Percentiles rank a stretch among this genome's conserved stretches.
Evolutionary conservation across 2,888 invertebrate genomes (phyloP).

Genomic region (Tetranychus truncatus): DNA sequence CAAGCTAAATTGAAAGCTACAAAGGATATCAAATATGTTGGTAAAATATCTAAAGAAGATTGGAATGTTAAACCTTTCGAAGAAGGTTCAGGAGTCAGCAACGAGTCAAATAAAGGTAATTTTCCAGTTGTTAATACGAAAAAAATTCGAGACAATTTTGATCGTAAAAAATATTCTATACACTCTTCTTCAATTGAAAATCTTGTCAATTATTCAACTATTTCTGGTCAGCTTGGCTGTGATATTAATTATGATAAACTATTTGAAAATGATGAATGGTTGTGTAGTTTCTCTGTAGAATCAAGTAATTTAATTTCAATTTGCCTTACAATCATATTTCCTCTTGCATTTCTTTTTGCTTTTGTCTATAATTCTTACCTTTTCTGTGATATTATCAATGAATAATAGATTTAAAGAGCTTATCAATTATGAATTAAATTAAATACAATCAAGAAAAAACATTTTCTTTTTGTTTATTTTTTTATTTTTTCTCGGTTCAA

Average conservation of each 20-base stretch:
- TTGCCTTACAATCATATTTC: no score
- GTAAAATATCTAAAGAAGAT: slow-evolving; percentile 9
- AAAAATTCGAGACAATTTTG: background rate
- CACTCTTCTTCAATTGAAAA: background rate
- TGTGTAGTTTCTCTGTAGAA: no score
- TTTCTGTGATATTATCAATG: background rate
- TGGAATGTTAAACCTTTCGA: slow-evolving; percentile 13
- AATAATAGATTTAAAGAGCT: background rate
- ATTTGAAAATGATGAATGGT: no score
- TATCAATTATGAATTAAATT: background rate
- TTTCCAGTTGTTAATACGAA: background rate
- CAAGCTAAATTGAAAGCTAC: slow-evolving; percentile 8
- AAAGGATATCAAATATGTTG: slow-evolving; percentile 15
- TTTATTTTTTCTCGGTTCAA: background rate
- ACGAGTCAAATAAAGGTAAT: background rate
- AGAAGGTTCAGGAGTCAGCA: background rate
- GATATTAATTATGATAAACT: no score
- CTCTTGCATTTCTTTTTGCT: background rate
- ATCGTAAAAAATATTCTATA: background rate
- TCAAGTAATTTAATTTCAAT: no score
- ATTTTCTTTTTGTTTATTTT: background rate
- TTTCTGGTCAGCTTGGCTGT: no score
- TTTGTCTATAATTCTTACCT: background rate
- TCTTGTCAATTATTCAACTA: background rate
- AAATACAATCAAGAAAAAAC: background rate